Evolutionary conservation across 2,113 vertebrate species (phyloP).

Genomic region (Nicator chloris): DNA sequence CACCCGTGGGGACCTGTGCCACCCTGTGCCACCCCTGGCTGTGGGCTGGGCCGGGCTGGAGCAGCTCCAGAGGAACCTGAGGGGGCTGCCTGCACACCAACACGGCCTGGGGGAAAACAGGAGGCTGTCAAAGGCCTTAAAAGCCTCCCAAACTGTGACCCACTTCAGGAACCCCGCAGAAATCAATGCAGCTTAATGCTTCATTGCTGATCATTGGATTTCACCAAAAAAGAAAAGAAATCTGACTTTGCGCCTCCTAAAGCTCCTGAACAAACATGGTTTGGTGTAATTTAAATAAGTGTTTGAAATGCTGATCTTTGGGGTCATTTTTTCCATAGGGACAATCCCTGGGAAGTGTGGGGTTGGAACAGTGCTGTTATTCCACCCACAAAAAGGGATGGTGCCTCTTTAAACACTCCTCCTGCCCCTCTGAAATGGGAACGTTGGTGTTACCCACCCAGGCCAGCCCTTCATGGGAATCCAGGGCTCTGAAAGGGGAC

Average conservation of each 20-base stretch:
- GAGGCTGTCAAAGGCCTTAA: not conserved
- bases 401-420: accelerated
- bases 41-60: not conserved
- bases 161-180: not conserved
- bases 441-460: accelerated
- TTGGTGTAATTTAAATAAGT: not conserved
- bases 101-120: not conserved
- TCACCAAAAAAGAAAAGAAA: not conserved
- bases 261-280: accelerated
- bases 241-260: not conserved
- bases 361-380: accelerated
- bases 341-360: accelerated
- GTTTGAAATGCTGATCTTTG: not conserved
- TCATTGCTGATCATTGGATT: not conserved
- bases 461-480: not conserved
- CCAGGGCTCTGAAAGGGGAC: not conserved
- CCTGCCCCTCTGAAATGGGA: accelerated
- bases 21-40: no score
- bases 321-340: no score
- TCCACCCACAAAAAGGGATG: no score
- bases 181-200: not conserved
- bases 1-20: not conserved
- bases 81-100: not conserved
- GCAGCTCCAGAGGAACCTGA: accelerated
- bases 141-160: constrained; percentile 18